Evolutionary conservation across 2,797 vertebrate genomes (phyloP), one percentile per base, ranked within the genome.

Genomic region (Mycteria americana): DNA sequence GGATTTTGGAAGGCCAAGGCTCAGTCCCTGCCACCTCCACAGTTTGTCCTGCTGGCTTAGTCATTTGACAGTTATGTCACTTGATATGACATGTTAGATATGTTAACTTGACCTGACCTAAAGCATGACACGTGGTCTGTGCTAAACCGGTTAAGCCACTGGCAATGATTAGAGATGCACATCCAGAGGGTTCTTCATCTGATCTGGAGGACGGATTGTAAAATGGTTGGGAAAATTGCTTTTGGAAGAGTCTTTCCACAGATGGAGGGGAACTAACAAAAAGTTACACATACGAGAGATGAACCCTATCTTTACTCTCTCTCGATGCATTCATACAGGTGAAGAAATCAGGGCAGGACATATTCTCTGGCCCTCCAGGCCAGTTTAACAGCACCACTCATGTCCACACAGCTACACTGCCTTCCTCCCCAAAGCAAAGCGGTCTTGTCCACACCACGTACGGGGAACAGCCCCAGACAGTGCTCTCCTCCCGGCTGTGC

Each of bases 101-200:
- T 19, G 12, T 74, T 88, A 62, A 72, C 17, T 45, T 76, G 85
- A 46, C 13, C 65, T 64, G 48, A 63, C 37, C 12, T n/a, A 45
- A 75, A 79, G 39, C 39, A 53, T 0, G 1, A 27, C 54, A 16
- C 3, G 3, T 7, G 2, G 22, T 45, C 45, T n/a, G 0, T 62
- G 31, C 46, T 41, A 57, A 89, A 82, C 7, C 0, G 0, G 4
- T 70, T 79, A 73, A 83, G 19, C 37, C 13, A 33, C 50, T 65
- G 54, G 31, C 16, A 16, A 16, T 51, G 82, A 63, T 53, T 64
- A 11, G 1, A 77, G 43, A 28, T 70, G 25, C 14, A 30, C 9
- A 63, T 85, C 11, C 56, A 59, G 30, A 35, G 50, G 37, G 13
- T 46, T 57, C 54, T 79, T 88, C 16, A 18, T 46, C 30, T 70